Conservation (phyloP, 23 tunicate species). For the Styela clava region DNA sequence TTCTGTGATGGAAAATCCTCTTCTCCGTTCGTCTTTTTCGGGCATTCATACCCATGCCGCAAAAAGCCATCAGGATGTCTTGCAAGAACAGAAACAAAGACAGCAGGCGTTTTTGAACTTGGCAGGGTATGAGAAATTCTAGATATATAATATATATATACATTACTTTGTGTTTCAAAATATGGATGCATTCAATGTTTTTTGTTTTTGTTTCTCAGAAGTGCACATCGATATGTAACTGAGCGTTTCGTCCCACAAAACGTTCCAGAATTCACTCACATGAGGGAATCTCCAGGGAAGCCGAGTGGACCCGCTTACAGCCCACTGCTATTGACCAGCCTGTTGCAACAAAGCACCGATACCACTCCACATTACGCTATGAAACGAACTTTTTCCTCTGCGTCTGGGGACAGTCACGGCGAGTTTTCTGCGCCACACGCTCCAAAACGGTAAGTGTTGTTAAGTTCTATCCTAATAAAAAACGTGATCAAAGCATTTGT, state of each 20-base stretch:
- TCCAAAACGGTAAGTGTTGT: neutral
- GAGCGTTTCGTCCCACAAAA: neutral
- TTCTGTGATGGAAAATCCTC: neutral
- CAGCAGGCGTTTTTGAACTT: slow-evolving; percentile 21
- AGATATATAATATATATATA: neutral
- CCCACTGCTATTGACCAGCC: slow-evolving; percentile 7
- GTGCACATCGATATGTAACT: neutral
- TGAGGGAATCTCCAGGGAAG: neutral
- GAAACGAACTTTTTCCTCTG: slow-evolving; percentile 7
- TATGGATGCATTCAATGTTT: too few species aligned
- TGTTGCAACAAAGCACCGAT: neutral
- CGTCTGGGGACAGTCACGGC: slow-evolving; percentile 7
- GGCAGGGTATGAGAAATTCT: slow-evolving; percentile 23
- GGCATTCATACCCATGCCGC: neutral
- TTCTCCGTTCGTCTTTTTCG: slow-evolving; percentile 1
- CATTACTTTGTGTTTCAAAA: too few species aligned
- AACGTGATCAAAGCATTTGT: too few species aligned
- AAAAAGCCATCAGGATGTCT: neutral
- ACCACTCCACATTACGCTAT: neutral
- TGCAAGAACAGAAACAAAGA: slow-evolving; percentile 10
- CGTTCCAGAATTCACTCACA: neutral
- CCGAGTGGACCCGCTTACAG: slow-evolving; percentile 13
- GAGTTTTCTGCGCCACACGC: neutral
- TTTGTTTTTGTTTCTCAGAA: neutral
- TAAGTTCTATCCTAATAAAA: too few species aligned